Evolutionary conservation across 2,888 invertebrate species (phyloP).

Genomic region (Diplolepis rosae): DNA sequence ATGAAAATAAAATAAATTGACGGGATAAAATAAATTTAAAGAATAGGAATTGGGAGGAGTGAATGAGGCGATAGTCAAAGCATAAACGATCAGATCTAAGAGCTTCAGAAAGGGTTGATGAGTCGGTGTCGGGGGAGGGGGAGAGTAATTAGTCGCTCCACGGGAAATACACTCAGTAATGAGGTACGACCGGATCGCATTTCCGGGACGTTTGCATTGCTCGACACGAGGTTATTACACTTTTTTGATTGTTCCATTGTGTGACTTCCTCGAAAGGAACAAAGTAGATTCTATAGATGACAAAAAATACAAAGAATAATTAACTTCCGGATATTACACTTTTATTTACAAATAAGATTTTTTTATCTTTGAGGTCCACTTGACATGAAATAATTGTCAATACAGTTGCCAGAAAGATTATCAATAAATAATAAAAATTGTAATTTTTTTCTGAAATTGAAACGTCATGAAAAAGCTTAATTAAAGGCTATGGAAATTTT

Average conservation of each 20-base stretch:
- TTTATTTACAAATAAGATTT: neutral
- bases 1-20: neutral
- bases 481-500: no score
- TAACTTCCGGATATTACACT: neutral
- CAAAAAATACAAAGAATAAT: neutral
- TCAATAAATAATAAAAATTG: no score
- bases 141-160: conserved; percentile 11
- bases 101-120: conserved; percentile 3
- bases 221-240: conserved; percentile 6
- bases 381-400: no score
- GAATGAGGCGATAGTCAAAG: neutral
- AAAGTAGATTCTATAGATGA: neutral
- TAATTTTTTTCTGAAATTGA: no score
- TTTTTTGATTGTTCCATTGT: conserved; percentile 28
- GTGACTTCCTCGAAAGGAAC: conserved; percentile 5
- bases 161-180: conserved; percentile 22
- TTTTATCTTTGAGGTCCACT: neutral
- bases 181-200: conserved; percentile 26
- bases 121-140: neutral
- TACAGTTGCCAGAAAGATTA: no score
- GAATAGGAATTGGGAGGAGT: no score
- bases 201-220: conserved; percentile 14
- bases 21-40: neutral
- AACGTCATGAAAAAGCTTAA: no score
- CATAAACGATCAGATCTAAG: neutral